Percentiles rank a stretch among this genome's conserved stretches.
phyloP scores from a whole-genome alignment of 2,797 vertebrate genomes.

The Peromyscus aztecus region DNA sequence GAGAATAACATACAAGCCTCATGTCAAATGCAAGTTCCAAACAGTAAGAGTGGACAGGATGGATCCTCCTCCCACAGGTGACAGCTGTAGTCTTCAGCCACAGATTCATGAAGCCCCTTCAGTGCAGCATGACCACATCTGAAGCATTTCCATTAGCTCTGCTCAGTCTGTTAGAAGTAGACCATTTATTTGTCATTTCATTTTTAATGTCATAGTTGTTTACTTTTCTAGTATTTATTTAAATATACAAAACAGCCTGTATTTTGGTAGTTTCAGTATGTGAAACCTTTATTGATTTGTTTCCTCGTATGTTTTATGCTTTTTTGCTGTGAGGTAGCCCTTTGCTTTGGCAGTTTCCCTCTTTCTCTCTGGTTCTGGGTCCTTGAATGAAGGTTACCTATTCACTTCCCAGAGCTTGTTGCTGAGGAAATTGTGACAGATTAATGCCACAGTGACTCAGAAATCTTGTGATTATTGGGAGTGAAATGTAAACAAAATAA shows the following conservation, averaged over 20 bases:
- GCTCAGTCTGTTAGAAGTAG: neutral
- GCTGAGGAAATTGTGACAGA: constrained; percentile 28
- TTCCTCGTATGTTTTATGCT: neutral
- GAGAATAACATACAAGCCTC: neutral
- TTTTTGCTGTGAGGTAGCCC: neutral
- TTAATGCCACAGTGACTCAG: neutral
- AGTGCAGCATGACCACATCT: neutral
- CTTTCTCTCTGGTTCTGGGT: neutral
- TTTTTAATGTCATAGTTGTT: neutral
- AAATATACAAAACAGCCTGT: neutral
- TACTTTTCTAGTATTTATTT: neutral
- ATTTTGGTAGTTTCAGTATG: neutral
- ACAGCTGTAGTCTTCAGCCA: neutral
- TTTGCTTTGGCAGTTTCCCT: constrained; percentile 6
- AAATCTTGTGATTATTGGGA: constrained; percentile 20
- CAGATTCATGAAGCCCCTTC: neutral
- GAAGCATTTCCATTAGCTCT: neutral
- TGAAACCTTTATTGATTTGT: neutral
- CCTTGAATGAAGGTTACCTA: neutral
- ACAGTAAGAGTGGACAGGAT: neutral
- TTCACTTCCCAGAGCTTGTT: neutral
- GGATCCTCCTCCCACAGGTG: neutral
- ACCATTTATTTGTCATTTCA: neutral
- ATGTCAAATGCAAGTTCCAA: neutral
- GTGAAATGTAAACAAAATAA: neutral